Evolutionary conservation across 2,113 vertebrate species (phyloP).

Genomic region (Phainopepla nitens): DNA sequence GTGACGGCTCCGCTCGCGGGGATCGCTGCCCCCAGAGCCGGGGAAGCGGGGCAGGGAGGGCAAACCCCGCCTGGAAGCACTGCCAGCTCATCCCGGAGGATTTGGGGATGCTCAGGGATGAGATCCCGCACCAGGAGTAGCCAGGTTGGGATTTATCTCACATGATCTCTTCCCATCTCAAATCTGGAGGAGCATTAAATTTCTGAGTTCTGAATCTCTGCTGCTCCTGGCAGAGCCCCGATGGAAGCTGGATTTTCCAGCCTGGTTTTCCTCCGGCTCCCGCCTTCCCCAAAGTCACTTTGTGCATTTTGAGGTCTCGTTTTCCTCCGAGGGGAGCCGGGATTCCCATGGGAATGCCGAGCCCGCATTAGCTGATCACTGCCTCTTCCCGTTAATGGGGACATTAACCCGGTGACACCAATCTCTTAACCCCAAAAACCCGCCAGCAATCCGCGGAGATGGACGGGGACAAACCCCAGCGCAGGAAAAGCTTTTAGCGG

Average conservation of each 20-base stretch:
- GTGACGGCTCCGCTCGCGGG: neutral
- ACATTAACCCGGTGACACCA: neutral
- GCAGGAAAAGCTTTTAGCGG: neutral
- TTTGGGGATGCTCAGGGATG: neutral
- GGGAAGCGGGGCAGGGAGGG: neutral
- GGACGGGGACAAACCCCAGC: neutral
- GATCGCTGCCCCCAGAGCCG: neutral
- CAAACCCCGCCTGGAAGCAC: neutral
- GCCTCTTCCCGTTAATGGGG: neutral
- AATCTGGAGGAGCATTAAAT: neutral
- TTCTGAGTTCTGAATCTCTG: too few relatives aligned
- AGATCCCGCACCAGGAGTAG: rapidly evolving
- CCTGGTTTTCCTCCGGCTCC: neutral
- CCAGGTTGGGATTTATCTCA: neutral
- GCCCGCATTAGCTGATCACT: neutral
- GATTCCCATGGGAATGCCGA: neutral
- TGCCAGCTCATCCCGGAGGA: neutral
- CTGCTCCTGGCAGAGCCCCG: neutral
- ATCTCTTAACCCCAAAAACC: neutral
- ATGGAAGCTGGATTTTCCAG: neutral
- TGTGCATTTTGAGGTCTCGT: neutral
- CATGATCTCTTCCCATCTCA: neutral
- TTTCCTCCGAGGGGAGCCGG: neutral
- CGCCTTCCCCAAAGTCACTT: neutral
- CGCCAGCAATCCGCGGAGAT: neutral